Evolutionary conservation across 2,113 vertebrate genomes (phyloP), one percentile per base, ranked within the genome.

Genomic region (Archilochus colubris): DNA sequence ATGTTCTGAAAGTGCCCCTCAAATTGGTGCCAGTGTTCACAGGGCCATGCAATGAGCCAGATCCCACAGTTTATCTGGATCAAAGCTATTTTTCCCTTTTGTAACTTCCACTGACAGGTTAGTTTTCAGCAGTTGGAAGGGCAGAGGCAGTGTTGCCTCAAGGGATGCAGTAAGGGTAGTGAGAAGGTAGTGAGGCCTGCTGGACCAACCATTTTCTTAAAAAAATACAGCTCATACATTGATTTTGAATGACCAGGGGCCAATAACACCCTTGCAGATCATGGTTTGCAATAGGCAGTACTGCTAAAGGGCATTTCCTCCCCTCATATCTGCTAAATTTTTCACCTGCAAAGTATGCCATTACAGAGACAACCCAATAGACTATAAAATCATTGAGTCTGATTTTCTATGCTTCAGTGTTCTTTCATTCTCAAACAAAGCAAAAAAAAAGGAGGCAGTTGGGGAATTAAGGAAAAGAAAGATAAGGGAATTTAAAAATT

Each of bases 11-110:
- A 27, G 4, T 38, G 51, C 20, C 46, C 30, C 51, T 69, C 63
- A 58, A 44, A 22, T 12, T 13, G 27, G 36, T 40, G 17, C 68
- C 51, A 25, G n/a, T 12, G 13, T 27, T 68, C 43, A 9, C 15
- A 7, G 0, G 46, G 75, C 33, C 0, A 0, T 4, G 18, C 36
- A 80, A 5, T 20, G 44, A 57, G 31, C 21, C 27, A 51, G 10
- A 64, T 59, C 48, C 31, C 38, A 55, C 10, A 66, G 8, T 28
- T 79, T 31, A 11, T n/a, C 54, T 68, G 70, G 10, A 31, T 85
- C 50, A 72, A 31, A 88, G 58, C 7, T 76, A 23, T 40, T 31
- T 51, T 43, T 58, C 18, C 9, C 19, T 74, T 84, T n/a, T 61
- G 10, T 36, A 51, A 22, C 6, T 40, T 21, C 23, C 28, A 66